Conservation (phyloP, 2,888 invertebrate genomes). For the Plebejus argus region DNA sequence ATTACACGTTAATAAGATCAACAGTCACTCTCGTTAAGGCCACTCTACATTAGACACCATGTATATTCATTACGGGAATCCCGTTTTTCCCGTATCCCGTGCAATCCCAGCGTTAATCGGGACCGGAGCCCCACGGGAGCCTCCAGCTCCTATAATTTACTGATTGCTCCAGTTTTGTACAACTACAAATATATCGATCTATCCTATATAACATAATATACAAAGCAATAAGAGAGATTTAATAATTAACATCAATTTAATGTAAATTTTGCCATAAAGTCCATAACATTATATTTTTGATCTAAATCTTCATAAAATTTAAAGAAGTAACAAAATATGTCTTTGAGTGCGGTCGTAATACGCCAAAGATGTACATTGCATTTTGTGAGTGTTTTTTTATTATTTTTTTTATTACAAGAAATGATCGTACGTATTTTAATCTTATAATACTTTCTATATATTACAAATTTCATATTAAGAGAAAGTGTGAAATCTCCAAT, state of each 20-base stretch:
- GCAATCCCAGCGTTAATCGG: conserved; percentile 11
- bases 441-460: too few species aligned
- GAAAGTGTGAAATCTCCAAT: too few species aligned
- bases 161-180: conserved; percentile 22
- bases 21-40: not conserved
- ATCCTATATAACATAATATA: too few species aligned
- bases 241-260: not conserved
- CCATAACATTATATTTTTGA: not conserved
- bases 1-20: conserved; percentile 2
- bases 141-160: conserved; percentile 13
- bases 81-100: not conserved
- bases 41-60: not conserved
- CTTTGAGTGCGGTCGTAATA: too few species aligned
- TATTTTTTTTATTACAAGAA: too few species aligned
- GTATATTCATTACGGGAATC: conserved; percentile 8
- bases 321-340: too few species aligned
- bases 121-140: not conserved
- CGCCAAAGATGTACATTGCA: too few species aligned
- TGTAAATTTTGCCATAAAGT: not conserved
- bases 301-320: too few species aligned
- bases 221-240: not conserved
- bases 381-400: too few species aligned
- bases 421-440: too few species aligned
- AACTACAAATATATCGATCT: not conserved
- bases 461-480: too few species aligned